These are phyloP conservation scores for Sipunculus nudus DNA, from an alignment of 2,888 invertebrate species.

Conservation along the genomic window DNA sequence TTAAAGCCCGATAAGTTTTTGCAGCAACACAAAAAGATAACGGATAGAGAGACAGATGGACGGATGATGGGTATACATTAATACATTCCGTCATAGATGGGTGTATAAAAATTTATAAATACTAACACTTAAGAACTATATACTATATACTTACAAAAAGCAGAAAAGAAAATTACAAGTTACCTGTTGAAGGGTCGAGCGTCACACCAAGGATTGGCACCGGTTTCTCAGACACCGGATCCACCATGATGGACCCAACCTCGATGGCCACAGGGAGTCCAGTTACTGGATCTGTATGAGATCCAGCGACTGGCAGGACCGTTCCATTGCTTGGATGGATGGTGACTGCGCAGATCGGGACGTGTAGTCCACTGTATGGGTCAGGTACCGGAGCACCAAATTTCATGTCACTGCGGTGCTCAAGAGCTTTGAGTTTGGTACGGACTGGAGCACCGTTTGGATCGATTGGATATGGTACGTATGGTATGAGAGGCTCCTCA, in stretches of 20 bases:
- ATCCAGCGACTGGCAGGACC: conserved; percentile 58
- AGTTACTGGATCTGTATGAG: conserved; percentile 61
- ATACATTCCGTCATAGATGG: too few species aligned
- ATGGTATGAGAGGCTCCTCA: conserved; percentile 57
- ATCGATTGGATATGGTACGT: conserved; percentile 54
- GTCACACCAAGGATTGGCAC: conserved; percentile 61
- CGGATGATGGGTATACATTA: too few species aligned
- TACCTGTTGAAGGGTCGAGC: conserved; percentile 56
- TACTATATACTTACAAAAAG: too few species aligned
- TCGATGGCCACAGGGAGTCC: conserved; percentile 61
- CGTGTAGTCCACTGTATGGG: conserved; percentile 57
- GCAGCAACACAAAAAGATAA: too few species aligned
- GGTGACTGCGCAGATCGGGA: conserved; percentile 61
- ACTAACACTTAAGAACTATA: too few species aligned
- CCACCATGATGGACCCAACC: conserved; percentile 60
- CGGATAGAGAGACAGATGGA: too few species aligned
- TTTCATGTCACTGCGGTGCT: conserved; percentile 50
- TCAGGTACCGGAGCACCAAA: conserved; percentile 57
- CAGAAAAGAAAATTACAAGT: neutral
- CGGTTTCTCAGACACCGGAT: conserved; percentile 52
- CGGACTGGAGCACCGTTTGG: conserved; percentile 45
- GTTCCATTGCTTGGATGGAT: conserved; percentile 57
- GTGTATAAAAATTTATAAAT: too few species aligned
- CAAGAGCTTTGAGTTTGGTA: conserved; percentile 52
- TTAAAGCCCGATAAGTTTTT: too few species aligned